Percentiles rank a stretch among this genome's conserved stretches.
phyloP scores from a whole-genome alignment of 2,888 invertebrate species.

The Melieria omissa region DNA sequence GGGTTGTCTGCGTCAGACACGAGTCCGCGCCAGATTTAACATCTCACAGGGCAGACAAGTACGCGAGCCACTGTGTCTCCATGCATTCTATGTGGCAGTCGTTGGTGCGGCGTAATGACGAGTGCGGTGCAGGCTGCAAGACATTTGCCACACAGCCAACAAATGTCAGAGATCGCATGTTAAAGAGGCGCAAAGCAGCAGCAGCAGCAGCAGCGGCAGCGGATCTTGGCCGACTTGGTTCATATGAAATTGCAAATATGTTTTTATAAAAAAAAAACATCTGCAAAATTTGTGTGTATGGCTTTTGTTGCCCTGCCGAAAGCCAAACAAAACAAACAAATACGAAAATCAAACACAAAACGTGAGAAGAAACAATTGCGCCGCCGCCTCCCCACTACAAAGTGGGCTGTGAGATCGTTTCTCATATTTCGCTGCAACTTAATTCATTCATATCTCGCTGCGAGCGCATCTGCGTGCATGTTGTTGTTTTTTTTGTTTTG shows the following conservation, averaged over 20 bases:
- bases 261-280: neutral
- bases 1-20: neutral
- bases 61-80: no score
- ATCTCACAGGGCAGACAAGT: no score
- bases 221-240: neutral
- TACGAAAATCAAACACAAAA: slow-evolving; percentile 26
- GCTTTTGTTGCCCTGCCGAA: slow-evolving; percentile 24
- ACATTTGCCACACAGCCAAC: slow-evolving; percentile 6
- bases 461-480: neutral
- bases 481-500: slow-evolving; percentile 16
- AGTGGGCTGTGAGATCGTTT: neutral
- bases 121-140: neutral
- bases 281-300: slow-evolving; percentile 7
- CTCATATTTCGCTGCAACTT: neutral
- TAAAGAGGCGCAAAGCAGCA: slow-evolving; percentile 35
- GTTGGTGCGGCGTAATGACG: slow-evolving; percentile 10
- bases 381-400: neutral
- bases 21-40: neutral
- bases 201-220: neutral
- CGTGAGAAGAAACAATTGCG: slow-evolving; percentile 26
- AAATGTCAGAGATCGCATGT: slow-evolving; percentile 40
- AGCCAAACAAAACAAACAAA: slow-evolving; percentile 14
- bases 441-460: slow-evolving; percentile 17
- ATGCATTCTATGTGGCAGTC: no score
- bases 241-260: neutral